phyloP scores from a whole-genome alignment of 2,888 invertebrate species.

The Lycocerus yunnanus region DNA sequence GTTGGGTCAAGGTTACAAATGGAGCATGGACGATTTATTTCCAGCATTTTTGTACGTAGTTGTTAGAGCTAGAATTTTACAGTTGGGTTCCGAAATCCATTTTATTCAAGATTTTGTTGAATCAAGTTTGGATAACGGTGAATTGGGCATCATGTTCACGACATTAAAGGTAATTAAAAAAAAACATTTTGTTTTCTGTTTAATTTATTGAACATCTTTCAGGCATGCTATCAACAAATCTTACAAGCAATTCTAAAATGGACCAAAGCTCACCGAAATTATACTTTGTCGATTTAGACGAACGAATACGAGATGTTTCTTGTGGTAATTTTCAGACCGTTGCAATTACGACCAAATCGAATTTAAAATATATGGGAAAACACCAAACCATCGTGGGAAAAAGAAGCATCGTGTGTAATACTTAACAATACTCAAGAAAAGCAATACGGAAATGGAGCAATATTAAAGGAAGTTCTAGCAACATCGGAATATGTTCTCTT shows the following conservation, averaged over 20 bases:
- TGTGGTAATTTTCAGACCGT: conserved; percentile 66
- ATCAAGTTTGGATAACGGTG: conserved; percentile 72
- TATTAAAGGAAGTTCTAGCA: conserved; percentile 36
- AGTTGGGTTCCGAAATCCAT: conserved; percentile 83
- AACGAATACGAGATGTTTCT: conserved; percentile 53
- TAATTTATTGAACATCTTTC: conserved; percentile 46
- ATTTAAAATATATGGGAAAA: conserved; percentile 69
- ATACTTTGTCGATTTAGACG: conserved; percentile 47
- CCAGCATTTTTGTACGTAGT: conserved; percentile 85
- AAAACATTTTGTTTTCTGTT: neutral
- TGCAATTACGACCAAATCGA: conserved; percentile 69
- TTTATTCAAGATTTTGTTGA: conserved; percentile 83
- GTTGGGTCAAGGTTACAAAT: conserved; percentile 63
- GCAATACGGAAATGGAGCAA: conserved; percentile 2
- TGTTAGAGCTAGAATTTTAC: conserved; percentile 76
- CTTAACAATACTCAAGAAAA: neutral
- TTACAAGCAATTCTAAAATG: conserved; percentile 65
- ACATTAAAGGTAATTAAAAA: conserved; percentile 68
- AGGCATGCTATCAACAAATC: conserved; percentile 80
- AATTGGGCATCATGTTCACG: conserved; percentile 83
- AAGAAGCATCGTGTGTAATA: neutral
- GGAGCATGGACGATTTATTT: conserved; percentile 85
- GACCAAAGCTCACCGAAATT: conserved; percentile 74
- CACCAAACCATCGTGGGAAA: neutral
- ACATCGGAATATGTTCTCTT: conserved; percentile 41